Evolutionary conservation across 1,140 invertebrate genomes (phyloP).

Genomic region (Cydia strobilella): DNA sequence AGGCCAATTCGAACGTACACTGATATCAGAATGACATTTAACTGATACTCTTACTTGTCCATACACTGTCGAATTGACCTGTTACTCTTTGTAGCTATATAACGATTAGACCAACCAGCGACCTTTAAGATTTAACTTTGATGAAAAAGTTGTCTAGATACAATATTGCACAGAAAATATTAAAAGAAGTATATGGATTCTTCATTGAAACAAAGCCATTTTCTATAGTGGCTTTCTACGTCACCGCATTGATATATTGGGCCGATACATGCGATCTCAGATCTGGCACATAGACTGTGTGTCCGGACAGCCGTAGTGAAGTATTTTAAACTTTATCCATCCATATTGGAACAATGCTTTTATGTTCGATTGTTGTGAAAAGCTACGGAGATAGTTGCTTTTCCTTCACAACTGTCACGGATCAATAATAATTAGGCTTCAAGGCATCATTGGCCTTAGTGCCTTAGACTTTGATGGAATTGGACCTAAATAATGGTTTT

Average conservation of each 20-base stretch:
- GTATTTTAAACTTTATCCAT: background rate
- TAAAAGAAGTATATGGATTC: no score
- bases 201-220: background rate
- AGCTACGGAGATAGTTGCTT: no score
- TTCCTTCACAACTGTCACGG: background rate
- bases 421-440: background rate
- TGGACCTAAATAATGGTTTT: no score
- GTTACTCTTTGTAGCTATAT: background rate
- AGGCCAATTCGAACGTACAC: no score
- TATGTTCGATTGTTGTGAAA: background rate
- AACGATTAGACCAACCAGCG: background rate
- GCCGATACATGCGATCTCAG: background rate
- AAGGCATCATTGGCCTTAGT: background rate
- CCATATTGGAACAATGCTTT: background rate
- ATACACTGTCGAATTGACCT: background rate
- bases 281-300: background rate
- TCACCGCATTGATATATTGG: background rate
- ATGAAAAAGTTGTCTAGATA: background rate
- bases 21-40: background rate
- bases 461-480: background rate
- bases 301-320: background rate
- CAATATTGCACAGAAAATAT: background rate
- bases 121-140: background rate
- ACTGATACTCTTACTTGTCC: no score
- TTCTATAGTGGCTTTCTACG: conserved; percentile 8